Conservation (phyloP, 2,888 invertebrate species). For the Chrysolina oricalcia region DNA sequence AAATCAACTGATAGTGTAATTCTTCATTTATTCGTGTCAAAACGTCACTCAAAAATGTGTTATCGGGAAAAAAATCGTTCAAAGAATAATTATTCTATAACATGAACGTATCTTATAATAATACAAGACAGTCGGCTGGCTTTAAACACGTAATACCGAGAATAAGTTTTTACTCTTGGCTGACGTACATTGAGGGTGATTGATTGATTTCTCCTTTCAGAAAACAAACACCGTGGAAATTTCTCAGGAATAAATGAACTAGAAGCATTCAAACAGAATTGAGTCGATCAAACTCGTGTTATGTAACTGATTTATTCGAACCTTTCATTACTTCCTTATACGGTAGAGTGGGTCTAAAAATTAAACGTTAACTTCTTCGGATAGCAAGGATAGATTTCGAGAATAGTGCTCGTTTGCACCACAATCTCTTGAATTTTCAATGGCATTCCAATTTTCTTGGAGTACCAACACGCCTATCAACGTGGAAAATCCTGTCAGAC, state of each 20-base stretch:
- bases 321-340: conserved; percentile 14
- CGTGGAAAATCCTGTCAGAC: too few relatives aligned
- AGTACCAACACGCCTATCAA: too few relatives aligned
- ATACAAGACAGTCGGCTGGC: background rate
- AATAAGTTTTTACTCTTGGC: background rate
- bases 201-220: background rate
- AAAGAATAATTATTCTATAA: background rate
- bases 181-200: conserved; percentile 1
- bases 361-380: too few relatives aligned
- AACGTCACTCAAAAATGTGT: background rate
- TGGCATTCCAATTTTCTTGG: too few relatives aligned
- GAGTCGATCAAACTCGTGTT: conserved; percentile 8
- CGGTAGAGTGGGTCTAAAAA: background rate
- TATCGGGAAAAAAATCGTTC: background rate
- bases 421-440: too few relatives aligned
- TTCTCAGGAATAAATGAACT: conserved; percentile 5
- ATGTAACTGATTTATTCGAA: conserved; percentile 4
- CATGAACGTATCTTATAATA: conserved; percentile 2
- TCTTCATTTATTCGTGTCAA: background rate
- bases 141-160: background rate
- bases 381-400: too few relatives aligned
- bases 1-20: too few relatives aligned
- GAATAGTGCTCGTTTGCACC: too few relatives aligned
- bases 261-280: background rate
- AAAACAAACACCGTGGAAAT: background rate